phyloP scores from a whole-genome alignment of 2,888 invertebrate genomes.

The Scaptomyza cyrtandrae region DNA sequence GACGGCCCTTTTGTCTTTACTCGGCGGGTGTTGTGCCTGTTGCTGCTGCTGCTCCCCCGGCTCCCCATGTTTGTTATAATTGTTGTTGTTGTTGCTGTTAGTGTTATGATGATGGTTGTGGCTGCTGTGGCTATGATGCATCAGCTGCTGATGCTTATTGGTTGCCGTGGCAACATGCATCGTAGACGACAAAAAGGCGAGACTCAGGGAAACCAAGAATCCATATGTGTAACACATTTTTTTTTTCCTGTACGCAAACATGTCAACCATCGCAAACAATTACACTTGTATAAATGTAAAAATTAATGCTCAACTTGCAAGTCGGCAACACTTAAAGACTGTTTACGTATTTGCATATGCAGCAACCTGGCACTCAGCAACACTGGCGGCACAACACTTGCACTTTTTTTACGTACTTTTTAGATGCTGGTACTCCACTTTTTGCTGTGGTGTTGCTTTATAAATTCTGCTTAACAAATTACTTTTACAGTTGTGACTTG shows the following conservation, averaged over 20 bases:
- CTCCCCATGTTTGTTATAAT: slow-evolving; percentile 17
- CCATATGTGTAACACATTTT: slow-evolving; percentile 62
- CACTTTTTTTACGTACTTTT: slow-evolving; percentile 40
- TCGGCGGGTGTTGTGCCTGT: not conserved
- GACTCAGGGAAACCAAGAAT: slow-evolving; percentile 16
- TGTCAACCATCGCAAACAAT: slow-evolving; percentile 34
- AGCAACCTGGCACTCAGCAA: slow-evolving; percentile 18
- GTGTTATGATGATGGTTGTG: slow-evolving; percentile 31
- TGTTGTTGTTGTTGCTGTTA: not conserved
- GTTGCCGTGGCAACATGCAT: slow-evolving; percentile 7
- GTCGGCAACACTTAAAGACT: slow-evolving; percentile 10
- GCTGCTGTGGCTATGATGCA: slow-evolving; percentile 36
- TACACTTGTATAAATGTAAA: slow-evolving; percentile 15
- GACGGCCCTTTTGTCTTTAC: slow-evolving; percentile 34
- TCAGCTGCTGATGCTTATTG: slow-evolving; percentile 30
- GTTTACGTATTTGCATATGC: not conserved
- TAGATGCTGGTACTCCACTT: slow-evolving; percentile 1
- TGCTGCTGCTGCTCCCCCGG: slow-evolving; percentile 31
- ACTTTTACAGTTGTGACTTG: slow-evolving; percentile 26
- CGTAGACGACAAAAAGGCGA: slow-evolving; percentile 8
- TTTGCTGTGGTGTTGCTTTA: not conserved
- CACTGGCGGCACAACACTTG: slow-evolving; percentile 34
- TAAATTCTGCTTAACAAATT: slow-evolving; percentile 5
- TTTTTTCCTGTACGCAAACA: slow-evolving; percentile 19
- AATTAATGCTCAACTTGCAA: not conserved